Conservation (phyloP, 2,113 vertebrate genomes). For the Thryonomys swinderianus region DNA sequence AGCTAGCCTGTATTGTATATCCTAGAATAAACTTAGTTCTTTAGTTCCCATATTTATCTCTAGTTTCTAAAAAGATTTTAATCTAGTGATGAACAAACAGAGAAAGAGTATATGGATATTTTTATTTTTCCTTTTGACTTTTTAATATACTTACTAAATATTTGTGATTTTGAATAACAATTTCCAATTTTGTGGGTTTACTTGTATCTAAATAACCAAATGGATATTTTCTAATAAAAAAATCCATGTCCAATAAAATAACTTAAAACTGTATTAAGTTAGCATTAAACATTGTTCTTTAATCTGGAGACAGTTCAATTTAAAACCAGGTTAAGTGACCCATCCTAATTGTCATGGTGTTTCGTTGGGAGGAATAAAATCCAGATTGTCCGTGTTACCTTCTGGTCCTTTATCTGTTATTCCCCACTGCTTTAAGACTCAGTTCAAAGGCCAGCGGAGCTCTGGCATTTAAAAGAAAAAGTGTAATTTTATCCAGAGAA, state of each 20-base stretch:
- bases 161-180: slow-evolving; percentile 57
- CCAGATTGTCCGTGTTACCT: slow-evolving; percentile 72
- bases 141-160: slow-evolving; percentile 44
- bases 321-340: slow-evolving; percentile 60
- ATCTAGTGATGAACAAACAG: slow-evolving; percentile 33
- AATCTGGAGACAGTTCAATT: slow-evolving; percentile 20
- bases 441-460: slow-evolving; percentile 76
- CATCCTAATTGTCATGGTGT: slow-evolving; percentile 52
- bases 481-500: slow-evolving; percentile 81
- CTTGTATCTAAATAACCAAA: slow-evolving; percentile 15
- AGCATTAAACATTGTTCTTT: slow-evolving; percentile 41
- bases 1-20: slow-evolving; percentile 29
- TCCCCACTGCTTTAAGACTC: slow-evolving; percentile 79
- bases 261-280: slow-evolving; percentile 37
- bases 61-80: slow-evolving; percentile 56
- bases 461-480: slow-evolving; percentile 79
- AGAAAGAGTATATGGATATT: neutral
- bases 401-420: slow-evolving; percentile 75
- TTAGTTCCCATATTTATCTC: neutral
- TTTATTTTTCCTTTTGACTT: neutral
- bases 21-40: slow-evolving; percentile 8
- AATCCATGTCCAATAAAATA: slow-evolving; percentile 31
- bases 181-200: slow-evolving; percentile 8
- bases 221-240: neutral
- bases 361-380: slow-evolving; percentile 68